A percentile compares a stretch with the other conserved stretches of the same genome.
Evolutionary conservation across 2,113 vertebrate genomes (phyloP).

Genomic region (Romanogobio albipinnatus): DNA sequence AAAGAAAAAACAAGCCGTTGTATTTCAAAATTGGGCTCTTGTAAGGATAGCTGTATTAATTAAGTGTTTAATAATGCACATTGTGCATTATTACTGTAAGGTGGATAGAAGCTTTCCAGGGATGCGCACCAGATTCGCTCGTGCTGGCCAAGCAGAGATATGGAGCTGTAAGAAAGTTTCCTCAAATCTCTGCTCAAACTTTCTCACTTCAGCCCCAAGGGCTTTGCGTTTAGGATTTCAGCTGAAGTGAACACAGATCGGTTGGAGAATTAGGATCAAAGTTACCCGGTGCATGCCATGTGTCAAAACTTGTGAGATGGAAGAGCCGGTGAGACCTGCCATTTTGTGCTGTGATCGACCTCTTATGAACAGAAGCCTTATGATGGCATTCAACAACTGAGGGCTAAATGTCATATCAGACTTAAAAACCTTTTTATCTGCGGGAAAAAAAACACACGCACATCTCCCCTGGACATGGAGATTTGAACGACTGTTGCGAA

Average conservation of each 20-base stretch:
- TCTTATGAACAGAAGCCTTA: slow-evolving; percentile 79
- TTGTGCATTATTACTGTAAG: not conserved
- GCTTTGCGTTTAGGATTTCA: slow-evolving; percentile 60
- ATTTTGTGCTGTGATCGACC: slow-evolving; percentile 91
- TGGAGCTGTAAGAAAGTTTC: slow-evolving; percentile 53
- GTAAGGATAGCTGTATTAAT: not conserved
- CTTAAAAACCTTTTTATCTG: slow-evolving; percentile 67
- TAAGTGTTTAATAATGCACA: not conserved
- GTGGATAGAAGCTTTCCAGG: slow-evolving; percentile 24
- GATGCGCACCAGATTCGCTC: slow-evolving; percentile 47
- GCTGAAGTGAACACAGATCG: slow-evolving; percentile 64
- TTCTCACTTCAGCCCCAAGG: slow-evolving; percentile 59
- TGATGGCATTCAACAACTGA: slow-evolving; percentile 77
- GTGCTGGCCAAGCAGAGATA: slow-evolving; percentile 48
- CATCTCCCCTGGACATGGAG: slow-evolving; percentile 50
- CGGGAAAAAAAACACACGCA: slow-evolving; percentile 53
- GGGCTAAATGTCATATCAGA: slow-evolving; percentile 76
- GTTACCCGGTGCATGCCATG: slow-evolving; percentile 75
- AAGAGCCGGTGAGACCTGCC: slow-evolving; percentile 88
- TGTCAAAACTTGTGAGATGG: slow-evolving; percentile 85
- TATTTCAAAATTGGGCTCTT: slow-evolving; percentile 4
- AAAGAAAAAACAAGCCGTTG: slow-evolving; percentile 50
- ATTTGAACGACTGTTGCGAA: slow-evolving; percentile 54
- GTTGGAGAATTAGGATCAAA: slow-evolving; percentile 73
- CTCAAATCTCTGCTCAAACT: slow-evolving; percentile 63